phyloP scores from a whole-genome alignment of 2,797 vertebrate genomes.

The Orestias chungarensis region DNA sequence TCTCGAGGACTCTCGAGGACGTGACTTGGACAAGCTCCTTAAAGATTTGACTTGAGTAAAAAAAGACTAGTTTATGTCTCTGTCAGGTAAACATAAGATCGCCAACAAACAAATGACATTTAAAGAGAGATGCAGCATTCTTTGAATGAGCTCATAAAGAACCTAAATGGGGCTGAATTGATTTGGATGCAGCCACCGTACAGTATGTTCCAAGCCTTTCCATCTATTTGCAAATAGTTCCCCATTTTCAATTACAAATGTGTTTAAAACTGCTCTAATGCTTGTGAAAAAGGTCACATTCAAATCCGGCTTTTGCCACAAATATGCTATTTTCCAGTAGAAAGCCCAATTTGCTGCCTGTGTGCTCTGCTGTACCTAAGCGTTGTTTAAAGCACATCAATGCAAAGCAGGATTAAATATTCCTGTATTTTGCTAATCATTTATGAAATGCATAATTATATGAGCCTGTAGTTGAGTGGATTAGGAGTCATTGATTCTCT shows the following conservation, averaged over 20 bases:
- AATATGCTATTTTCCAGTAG: slow-evolving; percentile 73
- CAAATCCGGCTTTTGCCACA: slow-evolving; percentile 68
- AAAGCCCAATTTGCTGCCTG: slow-evolving; percentile 80
- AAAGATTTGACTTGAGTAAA: background rate
- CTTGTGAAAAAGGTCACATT: slow-evolving; percentile 64
- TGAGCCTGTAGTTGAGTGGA: slow-evolving; percentile 79
- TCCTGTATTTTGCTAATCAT: slow-evolving; percentile 85
- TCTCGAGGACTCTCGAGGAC: no score
- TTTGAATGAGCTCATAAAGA: background rate
- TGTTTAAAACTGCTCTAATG: slow-evolving; percentile 64
- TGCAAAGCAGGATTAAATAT: slow-evolving; percentile 82
- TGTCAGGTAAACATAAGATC: background rate
- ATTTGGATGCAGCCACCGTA: slow-evolving; percentile 36
- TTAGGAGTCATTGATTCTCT: slow-evolving; percentile 77
- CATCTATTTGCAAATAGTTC: slow-evolving; percentile 68
- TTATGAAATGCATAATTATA: slow-evolving; percentile 84
- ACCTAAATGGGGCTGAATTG: slow-evolving; percentile 32
- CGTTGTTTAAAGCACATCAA: slow-evolving; percentile 78
- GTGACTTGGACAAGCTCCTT: background rate
- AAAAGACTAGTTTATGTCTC: background rate
- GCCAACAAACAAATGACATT: background rate
- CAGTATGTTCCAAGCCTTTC: slow-evolving; percentile 49
- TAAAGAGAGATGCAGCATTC: background rate
- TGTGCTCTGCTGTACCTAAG: slow-evolving; percentile 74
- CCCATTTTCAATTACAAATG: slow-evolving; percentile 73